Evolutionary conservation across 2,888 invertebrate species (phyloP), one percentile per base, ranked within the genome.

Genomic region (Onthophagus sagittarius): DNA sequence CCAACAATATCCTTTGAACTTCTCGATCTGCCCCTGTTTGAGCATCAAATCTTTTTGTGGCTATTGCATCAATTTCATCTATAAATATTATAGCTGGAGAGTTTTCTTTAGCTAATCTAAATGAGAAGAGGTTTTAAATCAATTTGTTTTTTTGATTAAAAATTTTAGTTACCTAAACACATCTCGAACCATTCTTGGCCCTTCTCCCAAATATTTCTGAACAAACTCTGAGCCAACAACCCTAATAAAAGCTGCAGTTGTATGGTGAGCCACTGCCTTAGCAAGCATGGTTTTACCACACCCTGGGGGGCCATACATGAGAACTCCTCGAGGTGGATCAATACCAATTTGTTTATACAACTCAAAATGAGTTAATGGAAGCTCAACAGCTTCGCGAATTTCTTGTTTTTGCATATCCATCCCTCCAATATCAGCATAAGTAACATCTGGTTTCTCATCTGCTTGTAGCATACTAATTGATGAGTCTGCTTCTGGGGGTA

Each of bases 351-450:
- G 99, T 84, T 99, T 94, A 86, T 99, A 99, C 63, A 99, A 87
- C 85, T 99, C 99, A 82, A 98, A 98, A 85, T 99, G 99, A 14
- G 99, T 99, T 14, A 99, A 87, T 0, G 99, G 99, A 75, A 99
- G 86, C 84, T 99, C 99, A 0, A 99, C 99, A 4, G 99, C 99
- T 86, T 99, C 99, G 72, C 98, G 88, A 80, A 99, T 99, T 86
- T 99, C 99, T 84, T 99, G 99, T 82, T 99, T 99, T 85, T 99
- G 99, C 89, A 99, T 97, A 85, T 99, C 99, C 95, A 99, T 96
- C 53, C 99, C 99, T 85, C 99, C 99, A 82, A 99, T 99, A 83
- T 99, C 99, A 4, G 95, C 92, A 85, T 99, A 99, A 76, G 93
- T 92, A 5, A 99, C 96, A 85, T 99, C 98, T 0, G 99, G 99